Conservation (phyloP, 2,113 vertebrate species). For the Oxygymnocypris stewartii region DNA sequence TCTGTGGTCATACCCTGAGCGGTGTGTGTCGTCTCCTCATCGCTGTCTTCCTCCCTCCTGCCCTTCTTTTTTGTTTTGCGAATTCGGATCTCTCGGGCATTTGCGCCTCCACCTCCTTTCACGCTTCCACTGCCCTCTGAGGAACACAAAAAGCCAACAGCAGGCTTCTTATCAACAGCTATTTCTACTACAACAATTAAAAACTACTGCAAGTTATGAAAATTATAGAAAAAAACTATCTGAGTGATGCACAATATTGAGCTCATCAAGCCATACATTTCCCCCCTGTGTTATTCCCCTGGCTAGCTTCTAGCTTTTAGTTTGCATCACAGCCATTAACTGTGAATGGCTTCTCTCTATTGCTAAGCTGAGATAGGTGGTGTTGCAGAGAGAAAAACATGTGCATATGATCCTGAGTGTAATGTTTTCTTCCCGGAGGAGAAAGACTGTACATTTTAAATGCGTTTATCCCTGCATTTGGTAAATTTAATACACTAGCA, state of each 20-base stretch:
- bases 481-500: neutral
- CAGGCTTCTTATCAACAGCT: neutral
- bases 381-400: neutral
- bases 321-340: no score
- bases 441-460: neutral
- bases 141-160: slow-evolving; percentile 5
- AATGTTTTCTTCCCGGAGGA: neutral
- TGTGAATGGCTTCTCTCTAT: no score
- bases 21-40: slow-evolving; percentile 80
- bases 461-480: neutral
- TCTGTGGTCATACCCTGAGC: slow-evolving; percentile 64
- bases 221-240: neutral
- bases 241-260: neutral
- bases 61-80: slow-evolving; percentile 93
- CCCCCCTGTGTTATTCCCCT: no score
- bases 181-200: neutral
- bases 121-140: slow-evolving; percentile 88
- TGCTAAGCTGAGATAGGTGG: neutral
- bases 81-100: slow-evolving; percentile 88
- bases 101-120: slow-evolving; percentile 82
- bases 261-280: neutral
- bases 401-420: neutral
- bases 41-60: slow-evolving; percentile 87
- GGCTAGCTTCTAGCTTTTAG: neutral
- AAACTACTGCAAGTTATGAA: neutral